These are phyloP conservation scores for Odocoileus virginianus DNA, from an alignment of 2,113 vertebrate species.

Conservation along the genomic window DNA sequence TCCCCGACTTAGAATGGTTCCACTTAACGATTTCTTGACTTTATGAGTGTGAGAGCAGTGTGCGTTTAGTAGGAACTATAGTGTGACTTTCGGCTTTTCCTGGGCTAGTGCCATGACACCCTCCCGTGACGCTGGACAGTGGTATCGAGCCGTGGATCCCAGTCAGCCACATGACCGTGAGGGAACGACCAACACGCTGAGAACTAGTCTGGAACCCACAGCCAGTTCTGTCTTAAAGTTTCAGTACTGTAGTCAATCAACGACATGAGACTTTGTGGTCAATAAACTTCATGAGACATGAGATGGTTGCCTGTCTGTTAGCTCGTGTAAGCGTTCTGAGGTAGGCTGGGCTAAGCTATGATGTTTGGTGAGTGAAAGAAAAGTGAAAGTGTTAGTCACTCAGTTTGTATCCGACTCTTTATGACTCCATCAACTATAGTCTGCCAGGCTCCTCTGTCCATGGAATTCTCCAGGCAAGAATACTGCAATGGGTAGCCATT, in stretches of 20 bases:
- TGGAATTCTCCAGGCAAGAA: background rate
- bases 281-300: background rate
- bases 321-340: background rate
- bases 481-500: background rate
- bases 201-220: background rate
- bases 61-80: background rate
- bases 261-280: background rate
- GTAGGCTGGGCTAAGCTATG: background rate
- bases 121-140: background rate
- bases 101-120: background rate
- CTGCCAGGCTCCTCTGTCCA: background rate
- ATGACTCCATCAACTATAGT: background rate
- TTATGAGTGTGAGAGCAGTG: background rate
- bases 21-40: background rate
- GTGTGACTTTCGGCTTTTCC: background rate
- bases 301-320: background rate
- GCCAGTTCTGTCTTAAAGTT: background rate
- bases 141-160: fast-evolving
- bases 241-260: no score
- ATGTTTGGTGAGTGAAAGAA: background rate
- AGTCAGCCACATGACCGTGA: fast-evolving
- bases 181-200: background rate
- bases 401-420: background rate
- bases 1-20: background rate
- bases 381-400: background rate